Base-by-base conservation (phyloP, 2,888 invertebrate species). In the Achlya flavicornis region DNA sequence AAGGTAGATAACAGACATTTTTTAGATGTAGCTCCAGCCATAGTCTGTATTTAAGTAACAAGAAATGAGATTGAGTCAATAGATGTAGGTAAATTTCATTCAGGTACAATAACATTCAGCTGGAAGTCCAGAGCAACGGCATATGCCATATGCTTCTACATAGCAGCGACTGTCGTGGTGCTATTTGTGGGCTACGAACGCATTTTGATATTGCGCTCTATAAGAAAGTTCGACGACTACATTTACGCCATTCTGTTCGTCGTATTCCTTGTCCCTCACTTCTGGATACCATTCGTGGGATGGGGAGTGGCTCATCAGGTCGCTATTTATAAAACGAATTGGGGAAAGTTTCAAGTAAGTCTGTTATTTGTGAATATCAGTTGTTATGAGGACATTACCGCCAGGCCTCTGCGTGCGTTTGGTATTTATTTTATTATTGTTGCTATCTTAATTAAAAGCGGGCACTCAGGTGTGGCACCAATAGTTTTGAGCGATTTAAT, bases 281-380 rank as follows among this genome's bases (percentile, higher is more conserved):
- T 96, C 84, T 96, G 95, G 95, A 95, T 96, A 58, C 96, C 96
- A 0, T 96, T 95, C 75, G 95, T 96, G 14, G 96, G 96, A 0
- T 96, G 96, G 96, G 95, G 96, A 0, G 96, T 96, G 33, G 96
- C 96, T 0, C 92, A 92, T 58, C 95, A 96, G 83, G 96, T 96
- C 6, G 96, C 96, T 64, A 94, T 95, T 71, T 96, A 96, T 81
- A 96, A 96, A 86, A 95, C 96, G 59, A 95, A 94, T 69, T 96
- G 96, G 96, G 95, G 95, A 26, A 93, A 92, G 70, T 96, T 96
- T 87, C 96, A 96, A 89, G 94, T 96, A 78, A 90, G 80, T 67
- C 61, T 53, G 7, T 53, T 53, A 41, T 41, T 12, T 12, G 26
- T 26, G 26, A 26, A 26, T 2, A 26, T 26, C 26, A 26, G 26